Percentiles rank a stretch among this genome's conserved stretches.
phyloP scores from a whole-genome alignment of 2,113 vertebrate species.

The Channa argus region DNA sequence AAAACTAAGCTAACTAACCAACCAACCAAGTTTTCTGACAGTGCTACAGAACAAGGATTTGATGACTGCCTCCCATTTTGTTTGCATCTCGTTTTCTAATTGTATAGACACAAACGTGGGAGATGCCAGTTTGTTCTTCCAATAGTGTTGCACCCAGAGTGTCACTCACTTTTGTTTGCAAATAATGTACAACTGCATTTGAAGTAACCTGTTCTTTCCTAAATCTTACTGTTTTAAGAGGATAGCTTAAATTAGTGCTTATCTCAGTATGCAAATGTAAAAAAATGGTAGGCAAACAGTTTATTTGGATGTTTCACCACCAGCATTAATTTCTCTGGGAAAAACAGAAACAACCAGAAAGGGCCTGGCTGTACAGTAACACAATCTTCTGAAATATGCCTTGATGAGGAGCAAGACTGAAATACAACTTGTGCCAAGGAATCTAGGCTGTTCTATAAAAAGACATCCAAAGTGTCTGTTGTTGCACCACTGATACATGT shows the following conservation, averaged over 20 bases:
- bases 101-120: too few species aligned
- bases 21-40: too few species aligned
- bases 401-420: slow-evolving; percentile 62
- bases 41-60: too few species aligned
- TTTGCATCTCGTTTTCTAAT: too few species aligned
- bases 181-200: too few species aligned
- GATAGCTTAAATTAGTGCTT: neutral
- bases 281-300: neutral
- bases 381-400: slow-evolving; percentile 55
- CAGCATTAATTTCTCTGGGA: slow-evolving; percentile 34
- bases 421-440: slow-evolving; percentile 69
- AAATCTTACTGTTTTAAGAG: neutral
- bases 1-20: too few species aligned
- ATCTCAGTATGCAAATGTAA: neutral
- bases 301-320: slow-evolving; percentile 1
- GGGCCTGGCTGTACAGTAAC: slow-evolving; percentile 58
- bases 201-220: too few species aligned
- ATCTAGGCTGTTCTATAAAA: slow-evolving; percentile 81
- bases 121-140: too few species aligned
- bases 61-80: too few species aligned
- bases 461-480: slow-evolving; percentile 64
- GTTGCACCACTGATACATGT: slow-evolving; percentile 43
- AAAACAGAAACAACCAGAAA: slow-evolving; percentile 17
- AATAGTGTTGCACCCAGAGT: too few species aligned
- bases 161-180: too few species aligned